phyloP scores from a whole-genome alignment of 1,140 invertebrate genomes.

The Conopomorpha cramerella region DNA sequence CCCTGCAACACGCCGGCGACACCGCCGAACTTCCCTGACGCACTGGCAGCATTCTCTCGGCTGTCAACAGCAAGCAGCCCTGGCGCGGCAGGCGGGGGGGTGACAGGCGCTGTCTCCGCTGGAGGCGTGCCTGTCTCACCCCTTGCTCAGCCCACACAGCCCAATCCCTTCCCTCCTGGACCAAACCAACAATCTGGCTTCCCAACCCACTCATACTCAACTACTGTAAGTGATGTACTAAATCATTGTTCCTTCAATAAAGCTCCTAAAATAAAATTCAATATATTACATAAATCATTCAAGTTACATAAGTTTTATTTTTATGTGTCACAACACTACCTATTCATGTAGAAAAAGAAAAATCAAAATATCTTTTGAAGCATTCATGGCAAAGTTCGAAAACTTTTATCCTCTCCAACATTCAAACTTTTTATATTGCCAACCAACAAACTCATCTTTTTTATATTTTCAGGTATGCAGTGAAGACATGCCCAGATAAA shows the following conservation, averaged over 20 bases:
- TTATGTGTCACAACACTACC: too few species aligned
- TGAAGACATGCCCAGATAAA: slow-evolving; percentile 57
- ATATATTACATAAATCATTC: too few species aligned
- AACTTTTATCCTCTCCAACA: not conserved
- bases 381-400: not conserved
- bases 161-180: too few species aligned
- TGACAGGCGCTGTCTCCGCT: slow-evolving; percentile 6
- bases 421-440: slow-evolving; percentile 6
- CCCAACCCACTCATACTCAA: slow-evolving; percentile 42
- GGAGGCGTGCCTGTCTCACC: slow-evolving; percentile 27
- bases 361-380: not conserved
- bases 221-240: slow-evolving; percentile 46
- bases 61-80: slow-evolving; percentile 64
- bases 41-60: slow-evolving; percentile 81
- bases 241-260: too few species aligned
- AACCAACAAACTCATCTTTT: not conserved
- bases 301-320: too few species aligned
- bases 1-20: slow-evolving; percentile 90
- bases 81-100: slow-evolving; percentile 15
- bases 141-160: too few species aligned
- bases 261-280: too few species aligned
- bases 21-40: slow-evolving; percentile 87
- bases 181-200: too few species aligned
- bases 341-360: too few species aligned
- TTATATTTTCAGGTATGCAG: slow-evolving; percentile 37